Conservation (phyloP, 2,797 vertebrate genomes). For the Salarias fasciatus region DNA sequence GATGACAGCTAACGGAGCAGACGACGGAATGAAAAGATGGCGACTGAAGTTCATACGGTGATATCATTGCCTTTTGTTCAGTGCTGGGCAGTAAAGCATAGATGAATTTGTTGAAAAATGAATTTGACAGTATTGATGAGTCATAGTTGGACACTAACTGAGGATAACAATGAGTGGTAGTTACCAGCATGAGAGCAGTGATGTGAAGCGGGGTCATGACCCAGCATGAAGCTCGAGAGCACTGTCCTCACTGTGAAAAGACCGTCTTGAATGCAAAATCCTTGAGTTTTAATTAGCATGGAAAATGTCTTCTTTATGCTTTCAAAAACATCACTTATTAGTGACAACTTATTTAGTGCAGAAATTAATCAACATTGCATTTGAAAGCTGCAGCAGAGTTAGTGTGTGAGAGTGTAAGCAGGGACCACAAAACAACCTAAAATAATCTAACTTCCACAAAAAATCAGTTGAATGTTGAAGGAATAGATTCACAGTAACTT, state of each 20-base stretch:
- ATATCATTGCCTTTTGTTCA: slow-evolving; percentile 70
- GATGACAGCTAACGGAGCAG: slow-evolving; percentile 75
- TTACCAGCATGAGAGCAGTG: slow-evolving; percentile 16
- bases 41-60: slow-evolving; percentile 63
- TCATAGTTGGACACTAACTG: slow-evolving; percentile 61
- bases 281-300: no score
- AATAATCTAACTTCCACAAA: background rate
- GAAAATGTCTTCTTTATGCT: background rate
- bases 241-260: background rate
- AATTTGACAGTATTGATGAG: slow-evolving; percentile 51
- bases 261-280: background rate
- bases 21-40: slow-evolving; percentile 48
- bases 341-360: background rate
- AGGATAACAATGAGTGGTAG: slow-evolving; percentile 41
- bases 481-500: background rate
- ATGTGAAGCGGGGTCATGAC: slow-evolving; percentile 19
- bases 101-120: slow-evolving; percentile 44
- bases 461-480: background rate
- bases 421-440: background rate
- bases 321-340: background rate
- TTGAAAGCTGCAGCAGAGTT: background rate
- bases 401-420: background rate
- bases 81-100: slow-evolving; percentile 57
- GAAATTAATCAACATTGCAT: no score
- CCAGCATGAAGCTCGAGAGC: background rate